Evolutionary conservation across 2,888 invertebrate species (phyloP), one percentile per base, ranked within the genome.

Genomic region (Pheosia gnoma): DNA sequence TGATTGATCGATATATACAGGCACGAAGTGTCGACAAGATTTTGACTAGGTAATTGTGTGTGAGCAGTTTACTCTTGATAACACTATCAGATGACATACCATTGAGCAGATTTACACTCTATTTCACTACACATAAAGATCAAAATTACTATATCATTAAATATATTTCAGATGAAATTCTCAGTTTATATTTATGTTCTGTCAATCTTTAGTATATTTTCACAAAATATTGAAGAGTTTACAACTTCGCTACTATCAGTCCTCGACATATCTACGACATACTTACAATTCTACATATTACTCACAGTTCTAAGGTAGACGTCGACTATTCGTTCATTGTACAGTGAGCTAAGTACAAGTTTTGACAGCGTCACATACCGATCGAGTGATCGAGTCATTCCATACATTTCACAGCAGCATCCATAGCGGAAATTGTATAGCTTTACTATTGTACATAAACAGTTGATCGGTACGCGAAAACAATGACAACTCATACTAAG

Each of bases 31-130:
- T 59, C n/a, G 47, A 69, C 65, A 36, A 39, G 13, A 25, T 25
- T 25, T 25, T 25, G 25, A 25, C 0, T 53, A 11, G 6, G 59
- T 62, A 72, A 65, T 60, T 37, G 37, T 61, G 41, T 61, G 72
- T 59, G 54, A 43, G 59, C 47, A 59, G 8, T 52, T 9, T 54
- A n/a, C 45, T 52, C 49, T 45, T 58, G 63, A 67, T 75, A 72
- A 65, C 49, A 45, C 38, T 65, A 51, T 51, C 6, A 25, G 65
- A 68, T 60, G 58, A 56, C 60, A 52, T 52, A 6, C 13, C 53
- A 51, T 72, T 69, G 65, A 75, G 75, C 67, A 61, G 64, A 70
- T 72, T 39, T 49, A 56, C 59, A 49, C 52, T 60, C 53, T 60
- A 60, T 58, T 37, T 3, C 3, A 3, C 10, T 59, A 51, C 1